phyloP scores from a whole-genome alignment of 2,888 invertebrate species.

The Scaptomyza flava region DNA sequence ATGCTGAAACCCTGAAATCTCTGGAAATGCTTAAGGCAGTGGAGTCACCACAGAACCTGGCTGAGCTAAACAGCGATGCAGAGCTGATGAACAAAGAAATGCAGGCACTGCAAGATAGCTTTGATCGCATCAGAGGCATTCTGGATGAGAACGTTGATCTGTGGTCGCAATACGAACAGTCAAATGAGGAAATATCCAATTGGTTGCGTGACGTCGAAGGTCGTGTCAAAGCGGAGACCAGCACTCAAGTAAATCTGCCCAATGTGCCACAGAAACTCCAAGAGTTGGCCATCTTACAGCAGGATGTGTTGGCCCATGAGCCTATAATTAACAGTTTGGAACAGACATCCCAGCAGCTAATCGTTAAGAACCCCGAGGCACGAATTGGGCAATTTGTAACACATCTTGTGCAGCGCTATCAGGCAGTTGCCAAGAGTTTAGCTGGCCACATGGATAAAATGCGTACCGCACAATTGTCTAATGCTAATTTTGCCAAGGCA shows the following conservation, averaged over 20 bases:
- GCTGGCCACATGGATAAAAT: constrained; percentile 89
- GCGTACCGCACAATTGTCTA: constrained; percentile 88
- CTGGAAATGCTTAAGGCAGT: constrained; percentile 89
- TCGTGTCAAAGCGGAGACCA: constrained; percentile 89
- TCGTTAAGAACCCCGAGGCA: constrained; percentile 92
- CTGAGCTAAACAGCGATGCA: constrained; percentile 88
- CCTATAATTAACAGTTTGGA: constrained; percentile 88
- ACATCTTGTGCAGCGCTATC: constrained; percentile 91
- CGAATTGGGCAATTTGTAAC: constrained; percentile 92
- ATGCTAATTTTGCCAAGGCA: constrained; percentile 88
- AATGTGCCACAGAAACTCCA: constrained; percentile 89
- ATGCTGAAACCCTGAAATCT: constrained; percentile 89
- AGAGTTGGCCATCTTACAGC: constrained; percentile 88
- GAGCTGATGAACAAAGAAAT: constrained; percentile 90
- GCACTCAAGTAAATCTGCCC: constrained; percentile 88
- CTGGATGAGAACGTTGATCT: constrained; percentile 89
- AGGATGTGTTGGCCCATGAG: constrained; percentile 88
- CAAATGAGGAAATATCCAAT: constrained; percentile 89
- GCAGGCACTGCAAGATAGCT: constrained; percentile 88
- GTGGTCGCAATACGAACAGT: constrained; percentile 92
- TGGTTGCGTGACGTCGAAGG: constrained; percentile 93
- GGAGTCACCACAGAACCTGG: constrained; percentile 89
- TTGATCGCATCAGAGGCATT: constrained; percentile 88
- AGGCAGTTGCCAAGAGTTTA: constrained; percentile 90
- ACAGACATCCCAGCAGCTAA: constrained; percentile 89